Evolutionary conservation across 2,888 invertebrate species (phyloP).

Genomic region (Tinea trinotella): DNA sequence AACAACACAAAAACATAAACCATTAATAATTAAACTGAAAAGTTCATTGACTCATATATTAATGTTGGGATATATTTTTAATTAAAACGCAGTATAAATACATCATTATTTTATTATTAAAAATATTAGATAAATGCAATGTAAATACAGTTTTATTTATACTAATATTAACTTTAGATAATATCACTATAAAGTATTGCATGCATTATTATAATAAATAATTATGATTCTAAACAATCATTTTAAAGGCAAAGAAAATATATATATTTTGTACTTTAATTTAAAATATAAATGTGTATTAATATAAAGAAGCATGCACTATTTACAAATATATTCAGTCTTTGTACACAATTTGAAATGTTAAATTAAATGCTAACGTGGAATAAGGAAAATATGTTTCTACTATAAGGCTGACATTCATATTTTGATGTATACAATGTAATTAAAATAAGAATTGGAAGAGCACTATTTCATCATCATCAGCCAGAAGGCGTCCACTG

Average conservation of each 20-base stretch:
- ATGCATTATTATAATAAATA: conserved; percentile 28
- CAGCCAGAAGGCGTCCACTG: too few species aligned
- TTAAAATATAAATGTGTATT: conserved; percentile 31
- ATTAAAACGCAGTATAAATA: too few species aligned
- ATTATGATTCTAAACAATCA: conserved; percentile 39
- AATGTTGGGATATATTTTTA: too few species aligned
- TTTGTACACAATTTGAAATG: background rate
- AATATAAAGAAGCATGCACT: conserved; percentile 24
- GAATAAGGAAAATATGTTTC: conserved; percentile 21
- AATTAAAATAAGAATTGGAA: too few species aligned
- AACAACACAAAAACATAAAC: too few species aligned
- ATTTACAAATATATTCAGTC: background rate
- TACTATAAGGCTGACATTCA: too few species aligned
- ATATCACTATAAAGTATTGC: conserved; percentile 13
- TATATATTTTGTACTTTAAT: conserved; percentile 31
- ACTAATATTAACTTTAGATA: conserved; percentile 9
- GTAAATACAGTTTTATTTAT: background rate
- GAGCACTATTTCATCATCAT: too few species aligned
- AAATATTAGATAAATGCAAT: conserved; percentile 19
- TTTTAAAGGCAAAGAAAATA: conserved; percentile 22
- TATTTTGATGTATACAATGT: too few species aligned
- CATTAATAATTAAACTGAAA: too few species aligned
- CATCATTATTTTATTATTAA: background rate
- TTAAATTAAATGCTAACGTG: background rate
- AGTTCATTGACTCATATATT: too few species aligned